Conservation (phyloP, 64 coral and sea anemone genomes). For the Pocillopora verrucosa region DNA sequence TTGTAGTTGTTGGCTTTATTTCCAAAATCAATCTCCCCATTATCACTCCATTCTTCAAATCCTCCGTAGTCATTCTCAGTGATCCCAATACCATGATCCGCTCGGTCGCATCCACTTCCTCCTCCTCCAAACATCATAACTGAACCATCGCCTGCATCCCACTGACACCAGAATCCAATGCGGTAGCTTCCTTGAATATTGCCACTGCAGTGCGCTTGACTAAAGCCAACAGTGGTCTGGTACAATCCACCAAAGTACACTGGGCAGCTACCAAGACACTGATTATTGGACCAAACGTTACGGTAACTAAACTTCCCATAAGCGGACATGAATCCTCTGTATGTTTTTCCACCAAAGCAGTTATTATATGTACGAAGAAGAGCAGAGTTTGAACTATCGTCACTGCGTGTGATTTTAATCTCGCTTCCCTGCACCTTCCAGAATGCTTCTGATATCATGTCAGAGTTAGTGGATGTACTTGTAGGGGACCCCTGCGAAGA, state of each 20-base stretch:
- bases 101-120: slow-evolving; percentile 47
- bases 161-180: slow-evolving; percentile 64
- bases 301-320: slow-evolving; percentile 39
- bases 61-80: slow-evolving; percentile 30
- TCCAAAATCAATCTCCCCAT: slow-evolving; percentile 41
- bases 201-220: slow-evolving; percentile 20
- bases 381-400: slow-evolving; percentile 38
- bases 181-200: slow-evolving; percentile 29
- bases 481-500: slow-evolving; percentile 2
- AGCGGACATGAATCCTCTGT: slow-evolving; percentile 1
- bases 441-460: slow-evolving; percentile 63
- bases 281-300: slow-evolving; percentile 45
- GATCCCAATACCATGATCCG: slow-evolving; percentile 67
- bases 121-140: slow-evolving; percentile 72
- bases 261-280: slow-evolving; percentile 42
- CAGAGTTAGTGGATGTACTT: slow-evolving; percentile 11
- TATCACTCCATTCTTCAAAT: background rate
- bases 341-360: slow-evolving; percentile 12
- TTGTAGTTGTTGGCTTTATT: background rate
- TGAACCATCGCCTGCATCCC: slow-evolving; percentile 40
- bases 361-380: slow-evolving; percentile 34
- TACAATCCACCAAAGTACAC: slow-evolving; percentile 45
- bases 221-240: background rate
- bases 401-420: slow-evolving; percentile 55
- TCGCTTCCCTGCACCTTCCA: slow-evolving; percentile 38